phyloP scores from a whole-genome alignment of 2,888 invertebrate species.

The Panopea generosa region DNA sequence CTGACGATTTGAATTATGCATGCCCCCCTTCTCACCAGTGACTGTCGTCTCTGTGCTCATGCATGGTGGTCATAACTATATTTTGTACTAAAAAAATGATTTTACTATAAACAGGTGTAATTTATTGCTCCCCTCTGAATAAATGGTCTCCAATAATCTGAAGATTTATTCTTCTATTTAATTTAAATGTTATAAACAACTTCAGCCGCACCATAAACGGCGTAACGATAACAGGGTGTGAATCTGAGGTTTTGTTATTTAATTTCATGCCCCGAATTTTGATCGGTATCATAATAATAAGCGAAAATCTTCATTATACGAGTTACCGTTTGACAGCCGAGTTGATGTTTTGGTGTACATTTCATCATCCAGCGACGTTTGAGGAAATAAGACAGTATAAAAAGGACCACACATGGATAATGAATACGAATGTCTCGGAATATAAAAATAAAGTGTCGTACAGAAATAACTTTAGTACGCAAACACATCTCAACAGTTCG shows the following conservation, averaged over 20 bases:
- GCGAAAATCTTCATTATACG: conserved; percentile 17
- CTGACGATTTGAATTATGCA: no score
- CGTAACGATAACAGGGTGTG: conserved; percentile 35
- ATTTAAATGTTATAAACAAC: conserved; percentile 49
- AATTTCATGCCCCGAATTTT: conserved; percentile 32
- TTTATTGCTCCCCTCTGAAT: conserved; percentile 30
- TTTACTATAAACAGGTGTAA: conserved; percentile 42
- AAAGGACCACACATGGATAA: conserved; percentile 37
- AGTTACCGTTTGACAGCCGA: conserved; percentile 31
- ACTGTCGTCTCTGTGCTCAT: no score
- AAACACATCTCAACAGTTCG: no score
- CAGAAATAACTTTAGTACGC: no score
- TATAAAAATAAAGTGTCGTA: no score
- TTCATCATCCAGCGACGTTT: conserved; percentile 16
- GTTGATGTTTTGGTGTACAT: conserved; percentile 26
- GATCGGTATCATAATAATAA: conserved; percentile 41
- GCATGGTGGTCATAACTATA: no score
- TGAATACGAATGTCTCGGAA: no score
- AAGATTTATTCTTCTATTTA: conserved; percentile 36
- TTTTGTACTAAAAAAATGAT: not conserved
- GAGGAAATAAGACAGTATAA: conserved; percentile 18
- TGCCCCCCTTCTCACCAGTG: no score
- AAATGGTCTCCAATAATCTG: conserved; percentile 43
- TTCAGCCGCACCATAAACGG: conserved; percentile 27
- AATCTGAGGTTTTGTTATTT: conserved; percentile 29